Evolutionary conservation across 2,113 vertebrate species (phyloP).

Genomic region (Chaetura pelagica): DNA sequence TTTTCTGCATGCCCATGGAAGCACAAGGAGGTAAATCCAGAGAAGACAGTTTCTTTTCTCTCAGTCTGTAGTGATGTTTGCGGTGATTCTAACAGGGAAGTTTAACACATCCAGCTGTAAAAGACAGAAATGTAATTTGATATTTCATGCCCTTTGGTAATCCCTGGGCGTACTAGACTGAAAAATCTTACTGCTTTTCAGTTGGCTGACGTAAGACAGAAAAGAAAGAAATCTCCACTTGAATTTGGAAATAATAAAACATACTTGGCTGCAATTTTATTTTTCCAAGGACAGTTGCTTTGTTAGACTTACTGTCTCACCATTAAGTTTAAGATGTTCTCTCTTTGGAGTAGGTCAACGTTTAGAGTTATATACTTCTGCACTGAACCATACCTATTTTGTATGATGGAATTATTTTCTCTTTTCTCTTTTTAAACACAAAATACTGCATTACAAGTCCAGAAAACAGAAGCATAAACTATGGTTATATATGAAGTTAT

Average conservation of each 20-base stretch:
- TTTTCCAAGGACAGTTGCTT: neutral
- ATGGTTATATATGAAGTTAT: neutral
- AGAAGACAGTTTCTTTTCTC: neutral
- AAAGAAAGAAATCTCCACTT: neutral
- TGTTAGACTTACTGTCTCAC: neutral
- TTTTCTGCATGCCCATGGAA: neutral
- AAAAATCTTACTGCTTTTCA: neutral
- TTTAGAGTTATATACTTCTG: neutral
- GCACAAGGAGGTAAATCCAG: neutral
- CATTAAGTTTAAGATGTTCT: neutral
- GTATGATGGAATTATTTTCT: neutral
- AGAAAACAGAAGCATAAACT: neutral
- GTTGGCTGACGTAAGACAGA: neutral
- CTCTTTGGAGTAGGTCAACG: neutral
- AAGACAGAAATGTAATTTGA: neutral
- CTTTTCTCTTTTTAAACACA: neutral
- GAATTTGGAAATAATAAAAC: neutral
- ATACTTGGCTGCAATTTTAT: rapidly evolving
- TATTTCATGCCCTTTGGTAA: neutral
- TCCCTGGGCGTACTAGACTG: neutral
- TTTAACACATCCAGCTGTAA: neutral
- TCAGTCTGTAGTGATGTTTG: neutral
- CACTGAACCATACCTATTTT: neutral
- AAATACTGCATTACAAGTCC: neutral
- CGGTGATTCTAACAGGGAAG: neutral